These are phyloP conservation scores for Hippopotamus amphibius DNA, from an alignment of 2,113 vertebrate genomes.

Conservation along the genomic window DNA sequence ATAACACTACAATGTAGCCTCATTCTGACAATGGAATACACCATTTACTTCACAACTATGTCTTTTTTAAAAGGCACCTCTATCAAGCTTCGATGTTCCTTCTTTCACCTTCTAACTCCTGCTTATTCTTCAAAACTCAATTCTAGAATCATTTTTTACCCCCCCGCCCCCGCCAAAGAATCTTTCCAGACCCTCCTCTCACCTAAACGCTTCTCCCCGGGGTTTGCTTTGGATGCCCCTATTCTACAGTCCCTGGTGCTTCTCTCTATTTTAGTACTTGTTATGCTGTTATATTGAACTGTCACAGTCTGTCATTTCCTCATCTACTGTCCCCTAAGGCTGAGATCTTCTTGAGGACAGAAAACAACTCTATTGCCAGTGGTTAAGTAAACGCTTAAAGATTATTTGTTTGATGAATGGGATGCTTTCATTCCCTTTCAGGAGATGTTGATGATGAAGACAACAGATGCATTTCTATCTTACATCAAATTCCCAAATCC, in stretches of 20 bases:
- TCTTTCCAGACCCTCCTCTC: not conserved
- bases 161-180: not conserved
- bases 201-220: fast-evolving
- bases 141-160: not conserved
- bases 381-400: not conserved
- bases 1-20: conserved; percentile 12
- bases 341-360: not conserved
- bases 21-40: conserved; percentile 34
- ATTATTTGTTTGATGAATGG: not conserved
- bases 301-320: not conserved
- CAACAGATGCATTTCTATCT: not conserved
- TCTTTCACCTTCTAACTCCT: conserved; percentile 46
- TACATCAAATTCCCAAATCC: conserved; percentile 18
- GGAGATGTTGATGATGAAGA: conserved; percentile 27
- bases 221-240: not conserved
- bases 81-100: not conserved
- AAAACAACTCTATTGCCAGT: not conserved
- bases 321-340: not conserved
- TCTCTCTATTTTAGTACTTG: conserved; percentile 1
- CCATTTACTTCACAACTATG: not conserved
- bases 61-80: not conserved
- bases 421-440: not conserved
- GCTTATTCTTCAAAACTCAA: conserved; percentile 51
- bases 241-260: not conserved
- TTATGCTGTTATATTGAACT: not conserved